Evolutionary conservation across 2,797 vertebrate genomes (phyloP).

Genomic region (Spinibarbus caldwelli): DNA sequence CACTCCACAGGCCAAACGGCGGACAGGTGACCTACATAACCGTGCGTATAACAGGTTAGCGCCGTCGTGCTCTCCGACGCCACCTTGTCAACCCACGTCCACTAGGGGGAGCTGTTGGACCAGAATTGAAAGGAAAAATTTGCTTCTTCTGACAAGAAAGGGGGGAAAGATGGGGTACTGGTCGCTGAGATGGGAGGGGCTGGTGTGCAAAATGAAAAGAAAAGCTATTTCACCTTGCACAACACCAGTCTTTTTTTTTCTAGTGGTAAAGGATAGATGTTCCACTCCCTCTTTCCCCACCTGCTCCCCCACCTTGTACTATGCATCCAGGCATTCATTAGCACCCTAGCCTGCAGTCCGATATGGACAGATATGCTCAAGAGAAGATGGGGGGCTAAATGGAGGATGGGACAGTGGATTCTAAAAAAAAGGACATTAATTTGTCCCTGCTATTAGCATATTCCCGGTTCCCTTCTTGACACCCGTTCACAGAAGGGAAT

Average conservation of each 20-base stretch:
- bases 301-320: constrained; percentile 67
- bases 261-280: constrained; percentile 71
- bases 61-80: constrained; percentile 49
- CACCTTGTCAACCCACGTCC: constrained; percentile 81
- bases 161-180: constrained; percentile 67
- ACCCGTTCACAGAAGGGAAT: constrained; percentile 89
- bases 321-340: constrained; percentile 66
- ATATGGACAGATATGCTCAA: constrained; percentile 53
- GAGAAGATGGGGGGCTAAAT: constrained; percentile 65
- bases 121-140: constrained; percentile 65
- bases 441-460: constrained; percentile 88
- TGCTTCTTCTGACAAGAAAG: constrained; percentile 59
- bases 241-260: constrained; percentile 66
- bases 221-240: constrained; percentile 90
- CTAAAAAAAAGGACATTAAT: constrained; percentile 76
- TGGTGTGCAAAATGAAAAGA: constrained; percentile 82
- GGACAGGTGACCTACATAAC: constrained; percentile 74
- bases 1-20: constrained; percentile 68
- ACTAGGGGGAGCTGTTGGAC: constrained; percentile 98
- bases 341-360: constrained; percentile 67
- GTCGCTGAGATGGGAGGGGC: constrained; percentile 74
- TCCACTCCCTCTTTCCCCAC: constrained; percentile 66
- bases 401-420: constrained; percentile 75
- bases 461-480: constrained; percentile 80
- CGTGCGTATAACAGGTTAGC: constrained; percentile 65